Evolutionary conservation across 1,140 invertebrate genomes (phyloP), one percentile per base, ranked within the genome.

Genomic region (Ruditapes philippinarum): DNA sequence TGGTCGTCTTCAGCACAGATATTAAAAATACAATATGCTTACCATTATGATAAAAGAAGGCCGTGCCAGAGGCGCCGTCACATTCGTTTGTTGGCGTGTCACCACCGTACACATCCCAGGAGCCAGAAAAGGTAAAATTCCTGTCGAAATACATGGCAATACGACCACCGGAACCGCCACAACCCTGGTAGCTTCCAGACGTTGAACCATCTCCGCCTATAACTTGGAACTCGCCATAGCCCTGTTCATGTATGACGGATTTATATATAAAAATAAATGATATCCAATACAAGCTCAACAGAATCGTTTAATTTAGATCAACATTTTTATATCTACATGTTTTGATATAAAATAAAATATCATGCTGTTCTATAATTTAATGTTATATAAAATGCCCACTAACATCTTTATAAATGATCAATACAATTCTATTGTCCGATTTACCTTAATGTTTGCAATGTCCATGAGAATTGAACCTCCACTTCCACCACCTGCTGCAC

Each of bases 1-100:
- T n/a, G n/a, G n/a, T n/a, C n/a, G n/a, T n/a, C n/a, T n/a, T n/a
- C n/a, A n/a, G n/a, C n/a, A n/a, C n/a, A n/a, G n/a, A n/a, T n/a
- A n/a, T n/a, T n/a, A n/a, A n/a, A n/a, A n/a, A n/a, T n/a, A n/a
- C n/a, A n/a, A n/a, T n/a, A n/a, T n/a, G 19, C 80, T 79, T 82
- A 94, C 93, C 92, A 84, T 87, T 94, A 80, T 94, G 93, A 70
- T 91, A 93, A 65, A 94, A 93, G 91, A 93, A 94, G 0, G 92
- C 89, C 0, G 92, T 93, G 36, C 93, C 93, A 25, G 93, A 91
- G 40, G 92, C 91, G 17, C 93, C 93, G 79, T 93, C 92, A n/a
- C 89, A 91, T 25, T 84, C 70, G 7, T 80, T 80, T 9, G 73
- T 51, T 3, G 87, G 54, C 42, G 92, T 80, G 4, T 91, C 85